Evolutionary conservation across 2,888 invertebrate species (phyloP), one percentile per base, ranked within the genome.

Genomic region (Latheticus oryzae): DNA sequence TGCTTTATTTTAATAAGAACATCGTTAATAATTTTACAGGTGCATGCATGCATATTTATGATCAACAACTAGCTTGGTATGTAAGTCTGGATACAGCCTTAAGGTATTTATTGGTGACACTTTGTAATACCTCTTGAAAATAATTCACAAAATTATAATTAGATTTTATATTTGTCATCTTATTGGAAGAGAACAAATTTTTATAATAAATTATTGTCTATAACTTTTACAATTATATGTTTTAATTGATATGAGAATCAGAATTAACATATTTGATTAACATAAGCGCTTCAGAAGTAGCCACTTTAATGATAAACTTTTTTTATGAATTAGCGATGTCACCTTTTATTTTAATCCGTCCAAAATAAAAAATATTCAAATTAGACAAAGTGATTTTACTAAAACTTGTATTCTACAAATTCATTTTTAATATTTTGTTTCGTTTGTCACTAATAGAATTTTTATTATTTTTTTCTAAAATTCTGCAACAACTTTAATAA

Each of bases 11-110:
- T 55, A 55, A 56, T 50, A 56, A 54, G 51, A 58, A 54, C 48
- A 51, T 57, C 54, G 57, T 57, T 62, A 40, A 55, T 59, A 59
- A 62, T 59, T 57, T 59, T 38, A 56, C 59, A 62, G 58, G 59
- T 62, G 62, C 54, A 60, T 61, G 54, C 57, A 61, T 62, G 59
- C 59, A 62, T 59, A 62, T 62, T 62, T 59, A 59, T 62, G 50
- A 57, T 19, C 3, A 19, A n/a, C 30, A 45, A 48, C 48, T 48
- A 24, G 48, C 26, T 26, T 26, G 37, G 26, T 13, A 21, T 16
- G n/a, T n/a, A n/a, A n/a, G 17, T 8, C 3, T 15, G 13, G 23
- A 16, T 12, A 12, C 17, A 19, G 8, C 32, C 15, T 16, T 5
- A 1, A 35, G 9, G 35, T 16, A 47, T 47, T 33, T 47, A 12